Evolutionary conservation across 2,113 vertebrate species (phyloP).

Genomic region (Pygoscelis adeliae): DNA sequence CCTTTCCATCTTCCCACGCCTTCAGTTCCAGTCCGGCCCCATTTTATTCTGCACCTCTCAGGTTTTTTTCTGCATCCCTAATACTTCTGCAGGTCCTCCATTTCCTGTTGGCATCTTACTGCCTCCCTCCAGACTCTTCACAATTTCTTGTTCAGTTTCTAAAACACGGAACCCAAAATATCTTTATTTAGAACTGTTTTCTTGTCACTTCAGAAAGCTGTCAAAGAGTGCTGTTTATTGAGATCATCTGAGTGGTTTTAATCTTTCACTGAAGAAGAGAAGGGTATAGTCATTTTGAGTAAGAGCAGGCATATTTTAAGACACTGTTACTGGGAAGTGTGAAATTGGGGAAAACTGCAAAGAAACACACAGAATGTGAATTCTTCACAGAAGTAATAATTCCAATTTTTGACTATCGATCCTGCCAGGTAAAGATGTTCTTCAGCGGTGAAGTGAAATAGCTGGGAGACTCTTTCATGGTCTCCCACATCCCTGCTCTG

Average conservation of each 20-base stretch:
- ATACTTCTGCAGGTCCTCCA: background rate
- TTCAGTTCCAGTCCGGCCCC: background rate
- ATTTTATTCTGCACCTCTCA: background rate
- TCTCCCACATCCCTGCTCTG: background rate
- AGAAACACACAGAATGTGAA: background rate
- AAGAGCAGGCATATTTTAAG: background rate
- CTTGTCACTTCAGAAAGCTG: constrained; percentile 20
- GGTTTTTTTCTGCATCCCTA: background rate
- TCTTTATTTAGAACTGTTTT: constrained; percentile 37
- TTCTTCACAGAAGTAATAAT: background rate
- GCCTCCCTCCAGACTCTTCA: background rate
- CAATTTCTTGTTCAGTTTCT: background rate
- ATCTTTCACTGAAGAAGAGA: background rate
- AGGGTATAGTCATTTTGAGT: background rate
- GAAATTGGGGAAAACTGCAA: background rate
- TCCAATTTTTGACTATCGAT: accelerated
- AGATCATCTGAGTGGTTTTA: background rate
- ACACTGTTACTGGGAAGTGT: background rate
- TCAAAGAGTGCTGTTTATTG: background rate
- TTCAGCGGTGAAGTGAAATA: background rate
- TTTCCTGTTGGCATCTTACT: background rate
- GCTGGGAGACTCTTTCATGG: background rate
- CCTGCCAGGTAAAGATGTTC: background rate
- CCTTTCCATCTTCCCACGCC: background rate
- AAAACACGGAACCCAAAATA: background rate